Base-by-base conservation (phyloP, 2,888 invertebrate genomes). In the Amiota minor region DNA sequence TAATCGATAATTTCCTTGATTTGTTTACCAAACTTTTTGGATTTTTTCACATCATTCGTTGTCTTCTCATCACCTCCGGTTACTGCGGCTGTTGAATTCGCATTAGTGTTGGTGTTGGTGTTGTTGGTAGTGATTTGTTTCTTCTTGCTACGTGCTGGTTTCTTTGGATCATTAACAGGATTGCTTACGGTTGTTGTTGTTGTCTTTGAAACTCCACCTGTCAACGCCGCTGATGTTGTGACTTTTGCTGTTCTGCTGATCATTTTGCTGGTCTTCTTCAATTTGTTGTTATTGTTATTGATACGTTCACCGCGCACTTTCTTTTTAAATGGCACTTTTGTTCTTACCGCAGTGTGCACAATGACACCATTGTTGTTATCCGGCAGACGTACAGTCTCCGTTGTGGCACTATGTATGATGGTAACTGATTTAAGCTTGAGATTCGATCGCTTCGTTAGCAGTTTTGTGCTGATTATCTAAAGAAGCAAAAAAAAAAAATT, bases 341-440 rank as follows among this genome's bases (percentile, higher is more conserved):
- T 95, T 79, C 96, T 93, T 77, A 96, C 93, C 76, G 95, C 96
- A 72, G 95, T 96, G 86, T 97, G 96, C 2, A 97, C 95, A 77
- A 95, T 96, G 50, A 93, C 93, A 78, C 92, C 93, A 79, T 94
- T 94, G 79, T 93, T 92, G 77, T 95, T 93, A 76, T 94, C 95
- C 76, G 96, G 95, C 80, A 96, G 91, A 45, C 96, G 93, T 78
- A 96, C 96, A 78, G 96, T 96, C 91, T 96, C 96, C 75, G 96
- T 96, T 74, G 96, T 95, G 81, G 96, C 95, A 88, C 95, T 96
- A 92, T 96, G 96, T 87, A 96, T 95, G 89, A 96, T 96, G 83
- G 96, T 96, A 81, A 96, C 94, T 20, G 95, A 94, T 90, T 96
- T 96, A 84, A 95, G 92, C 90, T 96, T 96, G 89, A 94, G 92